Evolutionary conservation across 1,140 invertebrate genomes (phyloP).

Genomic region (Scylla paramamosain): DNA sequence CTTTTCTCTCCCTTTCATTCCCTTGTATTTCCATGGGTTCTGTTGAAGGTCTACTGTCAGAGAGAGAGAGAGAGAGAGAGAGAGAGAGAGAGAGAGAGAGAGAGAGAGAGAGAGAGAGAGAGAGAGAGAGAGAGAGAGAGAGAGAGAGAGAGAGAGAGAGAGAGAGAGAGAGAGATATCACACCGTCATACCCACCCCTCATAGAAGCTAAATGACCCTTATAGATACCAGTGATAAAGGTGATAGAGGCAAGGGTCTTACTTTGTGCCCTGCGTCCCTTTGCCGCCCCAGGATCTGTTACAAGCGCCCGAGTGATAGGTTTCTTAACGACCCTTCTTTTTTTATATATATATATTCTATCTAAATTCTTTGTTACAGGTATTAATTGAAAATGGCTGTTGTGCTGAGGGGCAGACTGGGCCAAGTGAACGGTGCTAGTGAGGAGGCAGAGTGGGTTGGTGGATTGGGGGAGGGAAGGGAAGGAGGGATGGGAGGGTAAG

Average conservation of each 20-base stretch:
- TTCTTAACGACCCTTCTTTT: conserved; percentile 56
- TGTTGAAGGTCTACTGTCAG: too few relatives aligned
- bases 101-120: conserved; percentile 45
- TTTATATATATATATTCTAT: not conserved
- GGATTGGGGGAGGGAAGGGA: not conserved
- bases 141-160: conserved; percentile 49
- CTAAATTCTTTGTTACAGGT: conserved; percentile 59
- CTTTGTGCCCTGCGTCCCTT: not conserved
- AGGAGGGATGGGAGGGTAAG: not conserved
- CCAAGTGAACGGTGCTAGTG: not conserved
- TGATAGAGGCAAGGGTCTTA: not conserved
- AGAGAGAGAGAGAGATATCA: conserved; percentile 37
- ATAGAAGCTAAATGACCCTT: conserved; percentile 31
- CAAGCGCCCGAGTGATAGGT: conserved; percentile 62
- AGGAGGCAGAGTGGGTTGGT: not conserved
- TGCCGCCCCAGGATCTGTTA: conserved; percentile 43
- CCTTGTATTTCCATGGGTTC: not conserved
- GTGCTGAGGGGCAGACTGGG: not conserved
- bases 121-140: conserved; percentile 17
- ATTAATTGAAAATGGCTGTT: conserved; percentile 65
- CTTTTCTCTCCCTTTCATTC: not conserved
- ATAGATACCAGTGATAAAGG: not conserved
- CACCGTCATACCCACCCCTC: not conserved
- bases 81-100: conserved; percentile 49
- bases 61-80: conserved; percentile 17